A percentile compares a stretch with the other conserved stretches of the same genome.
Conservation (phyloP, 2,113 vertebrate species). For the Formicarius rufipectus region DNA sequence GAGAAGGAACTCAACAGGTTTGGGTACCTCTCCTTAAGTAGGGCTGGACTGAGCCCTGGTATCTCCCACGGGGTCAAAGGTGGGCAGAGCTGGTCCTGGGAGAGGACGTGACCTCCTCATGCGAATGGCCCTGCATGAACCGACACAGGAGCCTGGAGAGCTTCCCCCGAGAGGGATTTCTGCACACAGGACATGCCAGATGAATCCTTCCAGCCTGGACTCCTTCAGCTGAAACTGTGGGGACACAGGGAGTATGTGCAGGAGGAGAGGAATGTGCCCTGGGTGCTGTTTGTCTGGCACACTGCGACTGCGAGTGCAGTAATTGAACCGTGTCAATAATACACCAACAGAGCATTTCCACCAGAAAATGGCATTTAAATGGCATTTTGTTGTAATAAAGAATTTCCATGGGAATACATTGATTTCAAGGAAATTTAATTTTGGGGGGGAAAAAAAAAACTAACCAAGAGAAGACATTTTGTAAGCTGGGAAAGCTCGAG, state of each 20-base stretch:
- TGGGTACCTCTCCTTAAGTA: neutral
- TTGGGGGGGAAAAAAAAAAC: neutral
- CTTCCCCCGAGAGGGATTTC: neutral
- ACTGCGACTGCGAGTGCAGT: neutral
- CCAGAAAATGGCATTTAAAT: conserved; percentile 43
- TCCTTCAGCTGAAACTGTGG: neutral
- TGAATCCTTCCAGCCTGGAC: neutral
- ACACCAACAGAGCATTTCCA: neutral
- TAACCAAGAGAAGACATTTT: neutral
- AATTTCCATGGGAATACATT: conserved; percentile 48
- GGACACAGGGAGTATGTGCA: neutral
- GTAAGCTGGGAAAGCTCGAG: conserved; percentile 4
- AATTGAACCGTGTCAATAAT: neutral
- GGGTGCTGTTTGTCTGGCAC: neutral
- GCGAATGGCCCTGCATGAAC: neutral
- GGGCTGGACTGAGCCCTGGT: neutral
- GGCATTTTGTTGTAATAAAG: conserved; percentile 5
- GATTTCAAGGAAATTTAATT: conserved; percentile 60
- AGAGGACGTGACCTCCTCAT: neutral
- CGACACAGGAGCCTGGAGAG: neutral
- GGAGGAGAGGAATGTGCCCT: neutral
- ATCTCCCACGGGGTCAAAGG: accelerated
- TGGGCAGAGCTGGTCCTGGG: neutral
- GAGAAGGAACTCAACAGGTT: neutral
- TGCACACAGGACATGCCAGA: neutral